Base-by-base conservation (phyloP, 2,888 invertebrate species). In the Choreutis nemorana region DNA sequence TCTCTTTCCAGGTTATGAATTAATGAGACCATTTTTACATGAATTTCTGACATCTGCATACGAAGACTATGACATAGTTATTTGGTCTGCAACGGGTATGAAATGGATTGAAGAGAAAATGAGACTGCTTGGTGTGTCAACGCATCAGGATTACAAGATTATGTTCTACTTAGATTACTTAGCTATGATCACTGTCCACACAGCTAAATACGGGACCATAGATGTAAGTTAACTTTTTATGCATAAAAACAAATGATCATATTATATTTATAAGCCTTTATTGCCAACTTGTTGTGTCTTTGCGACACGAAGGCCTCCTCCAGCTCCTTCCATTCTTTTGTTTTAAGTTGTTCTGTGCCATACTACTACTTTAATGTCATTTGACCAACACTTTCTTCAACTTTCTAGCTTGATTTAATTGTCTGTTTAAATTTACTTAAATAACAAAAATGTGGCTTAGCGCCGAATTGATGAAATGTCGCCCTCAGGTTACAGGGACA, bases 31-130 rank as follows among this genome's bases (percentile, higher is more conserved):
- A 0, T 96, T 86, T 62, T 83, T 97, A 15, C 97, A 98, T 57
- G 97, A 97, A 62, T 97, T 97, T 65, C 80, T 97, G 1, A 88
- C 89, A 1, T 82, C 87, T 1, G 91, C 94, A 0, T 95, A 95
- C 52, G 85, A 87, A 55, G 81, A 94, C 66, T 97, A 97, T 48
- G 97, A 97, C 52, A 97, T 97, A 42, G 96, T 94, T 1, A 97
- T 98, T 42, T 98, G 97, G 97, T 97, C 97, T 3, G 97, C 97
- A 0, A 97, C 97, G 0, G 91, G 92, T 36, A 97, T 97, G 96
- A 95, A 94, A 52, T 97, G 97, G 97, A 97, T 98, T 24, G 92
- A 96, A 47, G 95, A 96, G 51, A 97, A 97, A 68, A 96, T 98
- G 96, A 87, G 90, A 35, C 71, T 97, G 24, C 77, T 98, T 0